Percentiles rank a stretch among this genome's conserved stretches.
Evolutionary conservation across 1,140 invertebrate species (phyloP).

Genomic region (Caenorhabditis briggsae): DNA sequence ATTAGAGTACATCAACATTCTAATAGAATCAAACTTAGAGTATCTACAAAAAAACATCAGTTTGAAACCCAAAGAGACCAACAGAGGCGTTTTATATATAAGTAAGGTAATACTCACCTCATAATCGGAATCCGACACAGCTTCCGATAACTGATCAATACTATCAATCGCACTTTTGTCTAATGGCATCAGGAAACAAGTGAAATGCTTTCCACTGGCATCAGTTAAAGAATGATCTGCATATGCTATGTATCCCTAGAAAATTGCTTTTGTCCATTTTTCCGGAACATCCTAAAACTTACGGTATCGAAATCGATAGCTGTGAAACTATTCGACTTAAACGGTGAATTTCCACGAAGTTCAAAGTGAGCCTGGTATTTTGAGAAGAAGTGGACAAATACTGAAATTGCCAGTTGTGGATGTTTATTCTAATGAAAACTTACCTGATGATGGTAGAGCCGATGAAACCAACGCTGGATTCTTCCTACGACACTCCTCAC

Average conservation of each 20-base stretch:
- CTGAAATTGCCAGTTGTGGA: slow-evolving; percentile 36
- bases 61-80: neutral
- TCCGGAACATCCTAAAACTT: slow-evolving; percentile 32
- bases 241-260: slow-evolving; percentile 75
- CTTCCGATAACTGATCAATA: slow-evolving; percentile 56
- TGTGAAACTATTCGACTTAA: slow-evolving; percentile 77
- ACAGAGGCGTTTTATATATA: neutral
- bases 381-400: slow-evolving; percentile 68
- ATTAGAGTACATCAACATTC: too few species aligned
- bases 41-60: too few species aligned
- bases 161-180: slow-evolving; percentile 65
- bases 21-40: too few species aligned
- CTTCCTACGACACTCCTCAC: slow-evolving; percentile 74
- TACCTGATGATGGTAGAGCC: slow-evolving; percentile 55
- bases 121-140: slow-evolving; percentile 17
- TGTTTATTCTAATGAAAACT: neutral
- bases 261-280: neutral
- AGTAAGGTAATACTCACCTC: neutral
- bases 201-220: slow-evolving; percentile 69
- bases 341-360: slow-evolving; percentile 74
- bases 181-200: slow-evolving; percentile 76
- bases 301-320: slow-evolving; percentile 76
- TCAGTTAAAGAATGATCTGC: slow-evolving; percentile 77
- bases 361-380: slow-evolving; percentile 73
- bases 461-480: slow-evolving; percentile 69